Evolutionary conservation across 1,140 invertebrate genomes (phyloP).

Genomic region (Bactericera cockerelli): DNA sequence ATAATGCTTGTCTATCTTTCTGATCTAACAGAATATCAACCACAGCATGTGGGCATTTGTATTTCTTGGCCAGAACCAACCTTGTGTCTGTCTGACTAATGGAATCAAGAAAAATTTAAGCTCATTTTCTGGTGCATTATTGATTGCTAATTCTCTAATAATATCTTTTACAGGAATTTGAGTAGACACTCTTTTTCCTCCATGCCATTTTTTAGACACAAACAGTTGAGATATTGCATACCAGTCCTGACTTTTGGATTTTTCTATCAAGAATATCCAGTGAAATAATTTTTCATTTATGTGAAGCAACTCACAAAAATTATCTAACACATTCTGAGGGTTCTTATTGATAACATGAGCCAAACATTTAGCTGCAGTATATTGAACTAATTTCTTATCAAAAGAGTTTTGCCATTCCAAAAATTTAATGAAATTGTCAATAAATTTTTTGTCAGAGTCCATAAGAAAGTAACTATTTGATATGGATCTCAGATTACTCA

Average conservation of each 20-base stretch:
- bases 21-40: slow-evolving; percentile 19
- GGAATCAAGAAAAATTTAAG: too few relatives aligned
- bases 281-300: background rate
- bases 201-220: slow-evolving; percentile 2
- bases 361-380: background rate
- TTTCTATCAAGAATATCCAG: background rate
- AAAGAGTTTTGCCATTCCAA: background rate
- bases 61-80: background rate
- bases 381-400: background rate
- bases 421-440: background rate
- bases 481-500: background rate
- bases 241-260: background rate
- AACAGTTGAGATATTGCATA: background rate
- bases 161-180: background rate
- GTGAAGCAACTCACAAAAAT: background rate
- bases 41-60: background rate
- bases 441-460: background rate
- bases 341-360: background rate
- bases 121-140: background rate
- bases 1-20: slow-evolving; percentile 31
- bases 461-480: slow-evolving; percentile 1
- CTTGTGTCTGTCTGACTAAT: background rate
- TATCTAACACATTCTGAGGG: background rate
- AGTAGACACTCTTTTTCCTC: background rate
- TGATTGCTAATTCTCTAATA: background rate